Evolutionary conservation across 1,140 invertebrate genomes (phyloP), one percentile per base, ranked within the genome.

Genomic region (Aphaenogaster rudis): DNA sequence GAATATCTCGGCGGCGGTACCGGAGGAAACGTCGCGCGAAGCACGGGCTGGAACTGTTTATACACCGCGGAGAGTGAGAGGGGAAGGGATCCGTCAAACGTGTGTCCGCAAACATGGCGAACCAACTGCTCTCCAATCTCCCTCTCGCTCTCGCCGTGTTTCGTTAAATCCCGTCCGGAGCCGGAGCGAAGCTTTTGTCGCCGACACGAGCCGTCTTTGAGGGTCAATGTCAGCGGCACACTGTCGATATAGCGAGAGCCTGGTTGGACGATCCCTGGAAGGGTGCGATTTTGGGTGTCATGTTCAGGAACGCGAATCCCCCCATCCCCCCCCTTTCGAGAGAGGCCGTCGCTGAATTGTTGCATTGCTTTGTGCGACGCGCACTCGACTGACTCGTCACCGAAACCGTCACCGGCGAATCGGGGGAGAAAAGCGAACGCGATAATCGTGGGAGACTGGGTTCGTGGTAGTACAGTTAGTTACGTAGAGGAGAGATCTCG

Each of bases 231-330:
- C 80, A 84, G 42, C 69, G 80, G 21, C 80, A 84, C 66, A 69
- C 80, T 66, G 64, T 88, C 72, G 39, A 74, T 82, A 42, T 3
- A 15, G 28, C 36, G 28, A 61, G 39, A 52, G 78, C 15, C 36
- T 4, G 17, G 17, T 48, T 39, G 69, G 39, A 21, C 79, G 36
- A 50, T 61, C 45, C 57, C 36, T 63, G 69, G 63, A 89, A 90
- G 88, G 77, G 71, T 64, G 64, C 72, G 85, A 90, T 89, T 90
- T 89, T 67, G 80, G 69, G 84, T 89, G 88, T 90, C 88, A 90
- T 15, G 76, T 87, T 82, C 88, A 90, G 88, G 76, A 77, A 81
- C 59, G 50, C 54, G 63, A 15, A 17, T 45, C 11, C 36, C 33
- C 17, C 17, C 28, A 2, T 21, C 28, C n/a, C 2, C 33, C n/a